These are phyloP conservation scores for Scelioninae gen. 1 DNA, from an alignment of 2,888 invertebrate species.

Conservation along the genomic window DNA sequence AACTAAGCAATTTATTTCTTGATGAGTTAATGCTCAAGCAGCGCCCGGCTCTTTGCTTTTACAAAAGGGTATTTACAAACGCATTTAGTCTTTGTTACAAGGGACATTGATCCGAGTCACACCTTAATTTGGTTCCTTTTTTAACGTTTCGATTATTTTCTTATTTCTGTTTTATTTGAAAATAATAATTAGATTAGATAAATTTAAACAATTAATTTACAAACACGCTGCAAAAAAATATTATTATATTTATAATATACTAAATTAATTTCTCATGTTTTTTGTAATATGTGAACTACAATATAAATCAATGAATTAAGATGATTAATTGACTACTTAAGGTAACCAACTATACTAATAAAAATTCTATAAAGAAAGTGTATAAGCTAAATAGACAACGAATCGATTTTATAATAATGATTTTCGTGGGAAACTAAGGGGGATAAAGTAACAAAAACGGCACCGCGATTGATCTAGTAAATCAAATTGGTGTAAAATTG, in stretches of 20 bases:
- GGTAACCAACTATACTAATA: too few relatives aligned
- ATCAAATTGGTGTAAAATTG: slow-evolving; percentile 58
- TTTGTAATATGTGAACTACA: too few relatives aligned
- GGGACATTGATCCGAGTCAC: slow-evolving; percentile 60
- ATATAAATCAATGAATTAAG: too few relatives aligned
- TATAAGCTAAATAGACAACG: too few relatives aligned
- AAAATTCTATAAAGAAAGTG: too few relatives aligned
- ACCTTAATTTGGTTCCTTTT: slow-evolving; percentile 38
- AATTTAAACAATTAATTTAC: too few relatives aligned
- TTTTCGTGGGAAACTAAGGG: slow-evolving; percentile 16
- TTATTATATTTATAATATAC: too few relatives aligned
- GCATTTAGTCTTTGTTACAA: slow-evolving; percentile 39
- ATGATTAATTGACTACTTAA: too few relatives aligned
- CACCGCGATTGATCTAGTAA: slow-evolving; percentile 40
- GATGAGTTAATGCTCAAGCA: slow-evolving; percentile 59
- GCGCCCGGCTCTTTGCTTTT: slow-evolving; percentile 27
- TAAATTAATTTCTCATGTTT: too few relatives aligned
- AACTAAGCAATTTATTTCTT: slow-evolving; percentile 60
- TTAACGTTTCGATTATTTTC: not conserved
- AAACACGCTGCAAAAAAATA: too few relatives aligned
- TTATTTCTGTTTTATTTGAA: not conserved
- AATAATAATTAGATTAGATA: too few relatives aligned
- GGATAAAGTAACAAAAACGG: slow-evolving; percentile 5
- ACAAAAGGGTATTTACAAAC: slow-evolving; percentile 63
- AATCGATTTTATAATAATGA: not conserved